phyloP scores from a whole-genome alignment of 2,888 invertebrate species.

The Eilema sororculum region DNA sequence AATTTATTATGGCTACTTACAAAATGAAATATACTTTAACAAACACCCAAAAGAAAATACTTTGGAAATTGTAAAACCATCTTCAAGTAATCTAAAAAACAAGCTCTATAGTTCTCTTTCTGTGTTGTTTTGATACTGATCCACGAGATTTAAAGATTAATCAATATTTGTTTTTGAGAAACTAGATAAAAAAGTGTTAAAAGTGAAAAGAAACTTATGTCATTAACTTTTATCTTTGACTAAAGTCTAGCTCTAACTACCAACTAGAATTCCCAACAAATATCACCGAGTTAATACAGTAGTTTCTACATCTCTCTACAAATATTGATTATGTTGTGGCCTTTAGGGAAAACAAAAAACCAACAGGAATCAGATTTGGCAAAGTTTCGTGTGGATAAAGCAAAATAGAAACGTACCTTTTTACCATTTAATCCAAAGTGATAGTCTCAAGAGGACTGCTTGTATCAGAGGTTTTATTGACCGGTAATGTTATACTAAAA shows the following conservation, averaged over 20 bases:
- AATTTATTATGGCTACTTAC: not conserved
- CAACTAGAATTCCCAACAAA: constrained; percentile 22
- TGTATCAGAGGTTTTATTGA: constrained; percentile 16
- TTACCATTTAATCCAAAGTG: constrained; percentile 20
- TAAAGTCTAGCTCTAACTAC: constrained; percentile 23
- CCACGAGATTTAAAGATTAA: constrained; percentile 27
- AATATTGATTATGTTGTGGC: constrained; percentile 24
- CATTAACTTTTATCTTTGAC: constrained; percentile 35
- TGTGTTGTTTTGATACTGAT: constrained; percentile 22
- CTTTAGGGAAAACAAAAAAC: constrained; percentile 18
- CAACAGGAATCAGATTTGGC: constrained; percentile 19
- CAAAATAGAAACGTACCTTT: constrained; percentile 22
- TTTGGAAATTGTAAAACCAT: not conserved
- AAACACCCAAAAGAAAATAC: not conserved
- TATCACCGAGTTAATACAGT: constrained; percentile 22
- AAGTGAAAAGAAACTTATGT: constrained; percentile 32
- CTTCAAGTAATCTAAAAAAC: constrained; percentile 1
- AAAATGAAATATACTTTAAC: not conserved
- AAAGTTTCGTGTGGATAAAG: constrained; percentile 14
- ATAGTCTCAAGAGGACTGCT: constrained; percentile 11
- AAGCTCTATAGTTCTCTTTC: not conserved
- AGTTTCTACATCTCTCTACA: constrained; percentile 20
- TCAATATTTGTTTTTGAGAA: constrained; percentile 19
- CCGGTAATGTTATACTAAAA: not conserved
- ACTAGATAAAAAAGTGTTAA: constrained; percentile 22